Evolutionary conservation across 2,797 vertebrate species (phyloP), one percentile per base, ranked within the genome.

Genomic region (Pangasius krempfi): DNA sequence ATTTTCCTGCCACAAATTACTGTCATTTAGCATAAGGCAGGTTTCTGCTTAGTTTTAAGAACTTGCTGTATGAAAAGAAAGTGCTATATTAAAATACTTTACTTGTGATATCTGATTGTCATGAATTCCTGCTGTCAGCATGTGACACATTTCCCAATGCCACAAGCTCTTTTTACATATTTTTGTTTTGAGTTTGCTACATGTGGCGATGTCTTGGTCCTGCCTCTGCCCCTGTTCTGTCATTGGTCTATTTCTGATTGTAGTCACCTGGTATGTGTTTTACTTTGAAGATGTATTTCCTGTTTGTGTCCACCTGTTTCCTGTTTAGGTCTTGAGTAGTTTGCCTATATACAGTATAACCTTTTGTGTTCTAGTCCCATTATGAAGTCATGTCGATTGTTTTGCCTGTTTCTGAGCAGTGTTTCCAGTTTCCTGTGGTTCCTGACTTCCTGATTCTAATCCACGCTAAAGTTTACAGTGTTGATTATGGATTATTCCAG

Each of bases 31-130:
- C 30, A 56, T 47, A 33, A 37, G 27, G 20, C 16, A 40, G 5
- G 52, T 70, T 87, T 79, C 86, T 78, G 86, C n/a, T 70, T 78
- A 81, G 76, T 70, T 66, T 44, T 52, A 73, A 73, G 9, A 18
- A 78, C 27, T 16, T 52, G 27, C 20, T 30, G 16, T 52, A 78
- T 52, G 47, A 52, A 78, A 52, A n/a, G 2, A 78, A n/a, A 52
- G 25, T 52, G 47, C 13, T 18, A n/a, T 30, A 10, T 50, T 50
- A 52, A 56, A 56, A 56, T 33, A 33, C 27, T 30, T 56, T 79
- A 33, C n/a, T 0, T 70, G 33, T 37, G 68, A 37, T 37, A 73
- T 44, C 72, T 27, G 72, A 75, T 47, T 75, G 72, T 3, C 14
- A 20, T 7, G 20, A 44, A 40, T 73, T 44, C 70, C 27, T 20